Base-by-base conservation (phyloP, 2,888 invertebrate genomes). In the Galeruca laticollis region DNA sequence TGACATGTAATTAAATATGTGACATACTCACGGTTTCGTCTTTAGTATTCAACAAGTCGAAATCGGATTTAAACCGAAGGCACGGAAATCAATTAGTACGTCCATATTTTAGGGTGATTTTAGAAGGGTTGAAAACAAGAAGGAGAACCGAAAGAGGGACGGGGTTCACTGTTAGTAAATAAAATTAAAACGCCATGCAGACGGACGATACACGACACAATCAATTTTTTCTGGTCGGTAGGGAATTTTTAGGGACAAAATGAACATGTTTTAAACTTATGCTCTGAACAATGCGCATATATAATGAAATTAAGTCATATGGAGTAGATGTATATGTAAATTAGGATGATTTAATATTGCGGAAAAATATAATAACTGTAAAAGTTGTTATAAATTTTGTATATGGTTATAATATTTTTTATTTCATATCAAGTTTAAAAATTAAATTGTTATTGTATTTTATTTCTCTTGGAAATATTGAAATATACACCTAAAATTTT, bases 21-120 rank as follows among this genome's bases (percentile, higher is more conserved):
- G 37, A 37, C 9, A 9, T 13, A 37, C 10, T 10, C 18, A 18
- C 18, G 18, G 5, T 49, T 49, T 49, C 10, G 26, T 26, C 26
- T n/a, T n/a, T n/a, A n/a, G n/a, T n/a, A 47, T n/a, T 10, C 20
- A 20, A 51, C 51, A 51, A 51, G 21, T 51, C 8, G 10, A 11
- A 52, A 20, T 51, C 5, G 1, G 11, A 31, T 31, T 26, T 31
- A 15, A 54, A 31, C 13, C 31, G 26, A 13, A 54, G 31, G n/a
- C 10, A 26, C 31, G 31, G n/a, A 54, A 54, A 54, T 31, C 54
- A 54, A 54, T 54, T 54, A 54, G 26, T 31, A 15, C 2, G 26
- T 26, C 21, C 31, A 26, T 54, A 54, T 54, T 54, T 54, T 31
- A 31, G 54, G 54, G 54, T 54, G 54, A 31, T 54, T 31, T 31